Evolutionary conservation across 2,797 vertebrate genomes (phyloP).

Genomic region (Bucorvus abyssinicus): DNA sequence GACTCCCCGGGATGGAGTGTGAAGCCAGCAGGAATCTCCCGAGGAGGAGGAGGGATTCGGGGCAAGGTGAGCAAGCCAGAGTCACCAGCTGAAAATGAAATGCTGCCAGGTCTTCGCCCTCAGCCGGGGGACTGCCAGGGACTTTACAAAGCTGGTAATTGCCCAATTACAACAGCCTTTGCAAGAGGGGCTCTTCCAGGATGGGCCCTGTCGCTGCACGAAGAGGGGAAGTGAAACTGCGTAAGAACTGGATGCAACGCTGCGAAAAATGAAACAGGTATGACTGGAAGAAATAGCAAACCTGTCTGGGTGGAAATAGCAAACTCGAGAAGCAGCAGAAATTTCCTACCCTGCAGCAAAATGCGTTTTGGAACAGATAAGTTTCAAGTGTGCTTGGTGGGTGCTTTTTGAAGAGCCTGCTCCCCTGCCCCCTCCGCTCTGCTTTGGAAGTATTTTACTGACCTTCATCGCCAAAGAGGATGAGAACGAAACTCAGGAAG

Average conservation of each 20-base stretch:
- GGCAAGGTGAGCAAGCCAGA: neutral
- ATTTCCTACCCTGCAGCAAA: neutral
- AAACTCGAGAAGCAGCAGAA: neutral
- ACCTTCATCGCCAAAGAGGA: neutral
- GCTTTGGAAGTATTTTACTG: neutral
- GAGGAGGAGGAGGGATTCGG: neutral
- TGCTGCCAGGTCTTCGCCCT: neutral
- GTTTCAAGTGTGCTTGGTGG: neutral
- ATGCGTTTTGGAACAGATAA: neutral
- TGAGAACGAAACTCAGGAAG: neutral
- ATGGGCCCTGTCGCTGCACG: accelerated
- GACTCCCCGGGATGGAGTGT: accelerated
- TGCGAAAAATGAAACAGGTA: neutral
- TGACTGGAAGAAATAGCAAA: neutral
- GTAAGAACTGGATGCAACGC: neutral
- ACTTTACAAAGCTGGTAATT: neutral
- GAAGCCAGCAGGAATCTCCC: neutral
- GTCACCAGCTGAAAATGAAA: neutral
- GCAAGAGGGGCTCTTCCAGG: neutral
- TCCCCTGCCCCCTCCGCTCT: neutral
- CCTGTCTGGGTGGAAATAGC: neutral
- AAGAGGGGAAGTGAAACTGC: neutral
- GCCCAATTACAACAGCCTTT: neutral
- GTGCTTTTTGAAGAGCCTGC: neutral
- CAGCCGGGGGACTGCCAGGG: slow-evolving; percentile 5